Percentiles rank a stretch among this genome's conserved stretches.
These are phyloP conservation scores for Galeopsomyia nigrocyanea DNA, from an alignment of 2,888 invertebrate species.

Conservation along the genomic window DNA sequence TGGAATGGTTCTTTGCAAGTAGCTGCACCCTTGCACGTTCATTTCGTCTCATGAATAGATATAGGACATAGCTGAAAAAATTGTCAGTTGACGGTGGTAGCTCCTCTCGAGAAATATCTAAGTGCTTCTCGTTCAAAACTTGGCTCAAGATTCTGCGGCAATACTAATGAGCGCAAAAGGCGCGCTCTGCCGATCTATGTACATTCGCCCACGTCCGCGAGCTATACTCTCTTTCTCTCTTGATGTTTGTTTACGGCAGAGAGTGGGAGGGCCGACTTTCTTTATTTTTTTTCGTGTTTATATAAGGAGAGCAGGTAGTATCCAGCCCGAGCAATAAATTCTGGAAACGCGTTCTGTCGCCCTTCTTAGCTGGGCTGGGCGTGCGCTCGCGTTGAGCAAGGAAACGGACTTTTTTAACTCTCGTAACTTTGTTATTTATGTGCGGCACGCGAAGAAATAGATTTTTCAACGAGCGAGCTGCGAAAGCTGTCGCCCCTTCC, in stretches of 20 bases:
- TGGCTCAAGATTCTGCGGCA: constrained; percentile 42
- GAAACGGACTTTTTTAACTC: constrained; percentile 59
- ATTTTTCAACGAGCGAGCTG: constrained; percentile 52
- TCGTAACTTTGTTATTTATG: constrained; percentile 67
- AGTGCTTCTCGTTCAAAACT: constrained; percentile 39
- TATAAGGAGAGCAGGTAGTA: constrained; percentile 32
- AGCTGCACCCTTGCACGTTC: neutral
- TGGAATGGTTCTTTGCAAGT: constrained; percentile 6
- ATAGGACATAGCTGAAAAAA: too few species aligned
- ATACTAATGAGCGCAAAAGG: constrained; percentile 44
- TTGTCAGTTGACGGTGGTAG: too few species aligned
- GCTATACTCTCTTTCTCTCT: too few species aligned
- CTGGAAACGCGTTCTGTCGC: constrained; percentile 53
- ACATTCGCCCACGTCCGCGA: constrained; percentile 36
- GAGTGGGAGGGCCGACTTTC: neutral
- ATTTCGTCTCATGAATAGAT: neutral
- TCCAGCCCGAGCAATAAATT: constrained; percentile 54
- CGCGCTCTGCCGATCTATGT: constrained; percentile 38
- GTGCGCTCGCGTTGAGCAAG: constrained; percentile 46
- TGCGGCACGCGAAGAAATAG: constrained; percentile 62
- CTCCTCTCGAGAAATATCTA: too few species aligned
- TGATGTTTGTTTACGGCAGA: constrained; percentile 33
- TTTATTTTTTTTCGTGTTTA: constrained; percentile 12
- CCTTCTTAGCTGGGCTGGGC: constrained; percentile 50
- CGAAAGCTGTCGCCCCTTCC: constrained; percentile 6